These are phyloP conservation scores for Gryon sp. DNA, from an alignment of 1,140 invertebrate species.

Conservation along the genomic window DNA sequence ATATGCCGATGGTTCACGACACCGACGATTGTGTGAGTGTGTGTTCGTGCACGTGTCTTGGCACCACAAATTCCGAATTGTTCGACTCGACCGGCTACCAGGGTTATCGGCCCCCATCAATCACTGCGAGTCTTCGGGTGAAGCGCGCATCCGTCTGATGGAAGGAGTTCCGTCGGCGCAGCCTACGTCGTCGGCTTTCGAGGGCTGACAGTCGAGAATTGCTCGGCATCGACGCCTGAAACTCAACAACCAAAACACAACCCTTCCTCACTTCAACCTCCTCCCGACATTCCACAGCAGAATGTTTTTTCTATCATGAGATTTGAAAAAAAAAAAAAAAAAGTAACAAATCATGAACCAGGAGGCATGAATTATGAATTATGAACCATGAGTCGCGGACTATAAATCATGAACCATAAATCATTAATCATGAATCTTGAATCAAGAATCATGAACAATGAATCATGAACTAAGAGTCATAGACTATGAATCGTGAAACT, in stretches of 20 bases:
- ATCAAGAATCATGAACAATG: too few species aligned
- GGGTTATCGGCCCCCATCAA: constrained; percentile 74
- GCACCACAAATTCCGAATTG: constrained; percentile 74
- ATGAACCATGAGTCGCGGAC: too few species aligned
- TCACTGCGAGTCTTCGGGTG: constrained; percentile 72
- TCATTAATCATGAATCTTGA: too few species aligned
- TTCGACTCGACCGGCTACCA: constrained; percentile 75
- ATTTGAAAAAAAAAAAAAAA: too few species aligned
- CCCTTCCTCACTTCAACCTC: too few species aligned
- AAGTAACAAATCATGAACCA: too few species aligned
- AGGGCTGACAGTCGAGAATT: constrained; percentile 73
- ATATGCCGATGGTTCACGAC: constrained; percentile 79
- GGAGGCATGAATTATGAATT: too few species aligned
- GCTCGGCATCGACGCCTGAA: constrained; percentile 74
- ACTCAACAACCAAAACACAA: too few species aligned
- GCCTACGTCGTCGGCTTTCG: constrained; percentile 74
- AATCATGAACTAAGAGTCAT: too few species aligned
- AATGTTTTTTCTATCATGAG: too few species aligned
- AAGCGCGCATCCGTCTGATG: constrained; percentile 79
- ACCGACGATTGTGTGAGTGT: constrained; percentile 83
- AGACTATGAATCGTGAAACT: too few species aligned
- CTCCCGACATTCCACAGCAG: background rate
- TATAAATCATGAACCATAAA: too few species aligned
- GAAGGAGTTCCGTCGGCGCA: constrained; percentile 78
- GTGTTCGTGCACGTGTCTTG: constrained; percentile 85